Conservation (phyloP, 2,888 invertebrate species). For the Athrips mouffetella region DNA sequence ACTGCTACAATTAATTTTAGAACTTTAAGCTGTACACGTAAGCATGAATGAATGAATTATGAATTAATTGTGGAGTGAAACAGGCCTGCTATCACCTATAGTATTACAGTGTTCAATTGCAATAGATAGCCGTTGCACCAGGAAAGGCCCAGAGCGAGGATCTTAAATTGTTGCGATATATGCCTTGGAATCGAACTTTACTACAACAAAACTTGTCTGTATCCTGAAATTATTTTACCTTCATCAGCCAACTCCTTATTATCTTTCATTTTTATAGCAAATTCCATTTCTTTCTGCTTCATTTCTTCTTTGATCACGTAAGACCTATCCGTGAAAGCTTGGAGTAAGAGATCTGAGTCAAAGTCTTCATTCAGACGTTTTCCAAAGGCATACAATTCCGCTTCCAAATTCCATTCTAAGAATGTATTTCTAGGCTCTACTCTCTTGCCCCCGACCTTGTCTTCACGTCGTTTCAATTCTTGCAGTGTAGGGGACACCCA, state of each 20-base stretch:
- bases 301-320: constrained; percentile 85
- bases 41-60: no score
- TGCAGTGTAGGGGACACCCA: constrained; percentile 84
- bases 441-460: constrained; percentile 78
- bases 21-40: no score
- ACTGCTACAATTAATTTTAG: no score
- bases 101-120: no score
- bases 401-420: constrained; percentile 92
- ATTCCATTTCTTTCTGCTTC: constrained; percentile 83
- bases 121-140: no score
- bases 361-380: constrained; percentile 91
- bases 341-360: constrained; percentile 81
- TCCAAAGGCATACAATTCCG: constrained; percentile 93
- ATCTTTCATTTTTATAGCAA: constrained; percentile 81
- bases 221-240: no score
- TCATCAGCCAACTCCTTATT: constrained; percentile 83
- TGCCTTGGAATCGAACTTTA: no score
- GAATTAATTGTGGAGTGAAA: no score
- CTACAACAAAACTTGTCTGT: no score
- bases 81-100: no score
- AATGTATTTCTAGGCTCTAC: constrained; percentile 77
- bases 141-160: no score
- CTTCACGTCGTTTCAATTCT: constrained; percentile 78
- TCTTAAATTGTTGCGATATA: no score
- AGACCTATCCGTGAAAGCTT: constrained; percentile 88